Evolutionary conservation across 2,113 vertebrate species (phyloP), one percentile per base, ranked within the genome.

Genomic region (Chascanopsetta lugubris): DNA sequence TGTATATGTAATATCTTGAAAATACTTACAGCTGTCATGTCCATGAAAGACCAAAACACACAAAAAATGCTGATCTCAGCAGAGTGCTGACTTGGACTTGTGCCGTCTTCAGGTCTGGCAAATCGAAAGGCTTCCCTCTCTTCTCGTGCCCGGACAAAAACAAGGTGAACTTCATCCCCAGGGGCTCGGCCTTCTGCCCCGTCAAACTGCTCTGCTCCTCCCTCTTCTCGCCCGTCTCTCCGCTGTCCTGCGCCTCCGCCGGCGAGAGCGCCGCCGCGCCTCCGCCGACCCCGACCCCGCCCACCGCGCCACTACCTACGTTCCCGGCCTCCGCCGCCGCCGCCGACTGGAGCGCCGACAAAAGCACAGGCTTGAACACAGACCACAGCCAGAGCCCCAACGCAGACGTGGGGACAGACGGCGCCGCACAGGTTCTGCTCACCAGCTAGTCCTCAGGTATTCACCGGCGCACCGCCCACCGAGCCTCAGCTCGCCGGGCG

Each of bases 121-220:
- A 94, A 87, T 95, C 95, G 81, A 85, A 94, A 93, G 94, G 95
- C 87, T 91, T 95, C 91, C 95, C 95, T 79, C 94, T 97, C 86
- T 95, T 98, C 93, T 98, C 96, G 70, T 97, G 96, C 79, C 96
- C 96, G 64, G 96, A 98, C 93, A 97, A 96, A 95, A 98, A 98
- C 94, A 97, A 97, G 89, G 96, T 97, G 92, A 98, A 97, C 93
- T 97, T 98, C 93, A 95, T 95, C 87, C 96, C 96, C 53, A 95
- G 94, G 2, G 96, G 96, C 88, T 97, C 96, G 15, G 96, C 97
- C 90, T 97, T 98, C 94, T 98, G 96, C 92, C 96, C 96, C 53
- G 96, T 98, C 62, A 97, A 95, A 86, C 93, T 97, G 57, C 92
- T 95, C 66, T 95, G 94, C 62, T 94, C 96, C 75, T 84, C 88